phyloP scores from a whole-genome alignment of 2,888 invertebrate species.

The Tolmerus cingulatus region DNA sequence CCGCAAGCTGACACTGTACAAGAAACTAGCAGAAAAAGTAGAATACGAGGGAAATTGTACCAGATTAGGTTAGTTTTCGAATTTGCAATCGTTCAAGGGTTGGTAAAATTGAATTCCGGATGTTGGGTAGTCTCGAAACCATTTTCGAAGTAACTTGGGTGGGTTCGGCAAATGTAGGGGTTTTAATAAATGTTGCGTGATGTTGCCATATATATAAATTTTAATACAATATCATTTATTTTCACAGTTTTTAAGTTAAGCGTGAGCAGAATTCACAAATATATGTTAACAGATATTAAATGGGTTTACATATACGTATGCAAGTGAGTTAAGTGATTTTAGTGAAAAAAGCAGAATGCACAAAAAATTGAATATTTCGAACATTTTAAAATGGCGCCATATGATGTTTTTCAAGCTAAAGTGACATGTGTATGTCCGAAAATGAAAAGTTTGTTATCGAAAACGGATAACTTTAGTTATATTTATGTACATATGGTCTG shows the following conservation, averaged over 20 bases:
- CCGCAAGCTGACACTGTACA: conserved; percentile 5
- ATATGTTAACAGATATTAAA: too few species aligned
- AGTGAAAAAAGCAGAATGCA: neutral
- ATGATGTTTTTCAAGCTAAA: too few species aligned
- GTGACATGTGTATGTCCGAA: neutral
- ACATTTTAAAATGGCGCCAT: neutral
- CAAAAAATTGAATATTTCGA: neutral
- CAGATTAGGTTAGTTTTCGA: neutral
- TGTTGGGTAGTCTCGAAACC: neutral
- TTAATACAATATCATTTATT: neutral
- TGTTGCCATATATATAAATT: neutral
- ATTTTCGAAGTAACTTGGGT: neutral
- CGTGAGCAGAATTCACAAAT: neutral
- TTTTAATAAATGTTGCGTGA: neutral
- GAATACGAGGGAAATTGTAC: neutral
- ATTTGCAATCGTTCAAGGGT: neutral
- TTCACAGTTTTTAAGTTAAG: neutral
- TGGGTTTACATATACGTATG: neutral
- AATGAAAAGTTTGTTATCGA: neutral
- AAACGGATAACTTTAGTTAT: too few species aligned
- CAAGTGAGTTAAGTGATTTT: neutral
- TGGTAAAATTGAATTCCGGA: conserved; percentile 1
- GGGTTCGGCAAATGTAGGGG: neutral
- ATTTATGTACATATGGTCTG: too few species aligned
- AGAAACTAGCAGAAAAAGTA: neutral